Evolutionary conservation across 2,113 vertebrate genomes (phyloP).

Genomic region (Sakesphorus luctuosus): DNA sequence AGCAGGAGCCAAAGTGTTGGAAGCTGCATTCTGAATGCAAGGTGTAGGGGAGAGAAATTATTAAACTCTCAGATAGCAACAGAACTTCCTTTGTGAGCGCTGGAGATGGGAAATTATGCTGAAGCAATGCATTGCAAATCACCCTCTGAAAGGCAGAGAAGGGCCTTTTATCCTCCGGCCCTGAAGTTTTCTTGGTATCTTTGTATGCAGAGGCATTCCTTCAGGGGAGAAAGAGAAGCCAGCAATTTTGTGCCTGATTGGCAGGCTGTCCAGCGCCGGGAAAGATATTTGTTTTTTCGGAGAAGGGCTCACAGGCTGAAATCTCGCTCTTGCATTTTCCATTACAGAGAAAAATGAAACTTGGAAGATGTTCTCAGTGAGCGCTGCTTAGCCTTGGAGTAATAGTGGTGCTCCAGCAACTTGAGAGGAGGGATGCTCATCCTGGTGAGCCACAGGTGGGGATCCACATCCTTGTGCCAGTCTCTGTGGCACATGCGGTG

Average conservation of each 20-base stretch:
- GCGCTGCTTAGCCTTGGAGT: not conserved
- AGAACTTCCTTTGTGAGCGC: constrained; percentile 74
- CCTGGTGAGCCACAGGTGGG: accelerated
- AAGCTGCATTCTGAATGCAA: constrained; percentile 64
- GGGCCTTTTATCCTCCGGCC: constrained; percentile 70
- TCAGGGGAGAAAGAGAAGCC: constrained; percentile 72
- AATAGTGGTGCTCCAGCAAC: not conserved
- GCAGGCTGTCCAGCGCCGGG: constrained; percentile 77
- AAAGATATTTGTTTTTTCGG: constrained; percentile 75
- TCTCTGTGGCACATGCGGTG: accelerated
- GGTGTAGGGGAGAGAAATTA: constrained; percentile 72
- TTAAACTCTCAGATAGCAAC: constrained; percentile 71
- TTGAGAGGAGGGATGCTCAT: not conserved
- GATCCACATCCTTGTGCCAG: accelerated
- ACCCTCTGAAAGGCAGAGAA: constrained; percentile 63
- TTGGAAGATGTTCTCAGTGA: constrained; percentile 15
- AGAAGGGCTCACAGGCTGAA: constrained; percentile 64
- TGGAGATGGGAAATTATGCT: constrained; percentile 76
- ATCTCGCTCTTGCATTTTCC: constrained; percentile 61
- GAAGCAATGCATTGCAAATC: constrained; percentile 79
- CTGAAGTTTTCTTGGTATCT: constrained; percentile 66
- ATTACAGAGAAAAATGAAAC: constrained; percentile 62
- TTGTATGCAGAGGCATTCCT: constrained; percentile 76
- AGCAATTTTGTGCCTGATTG: constrained; percentile 78
- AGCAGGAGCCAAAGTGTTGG: not conserved